These are phyloP conservation scores for Sitobion miscanthi DNA, from an alignment of 1,140 invertebrate species.

Conservation along the genomic window DNA sequence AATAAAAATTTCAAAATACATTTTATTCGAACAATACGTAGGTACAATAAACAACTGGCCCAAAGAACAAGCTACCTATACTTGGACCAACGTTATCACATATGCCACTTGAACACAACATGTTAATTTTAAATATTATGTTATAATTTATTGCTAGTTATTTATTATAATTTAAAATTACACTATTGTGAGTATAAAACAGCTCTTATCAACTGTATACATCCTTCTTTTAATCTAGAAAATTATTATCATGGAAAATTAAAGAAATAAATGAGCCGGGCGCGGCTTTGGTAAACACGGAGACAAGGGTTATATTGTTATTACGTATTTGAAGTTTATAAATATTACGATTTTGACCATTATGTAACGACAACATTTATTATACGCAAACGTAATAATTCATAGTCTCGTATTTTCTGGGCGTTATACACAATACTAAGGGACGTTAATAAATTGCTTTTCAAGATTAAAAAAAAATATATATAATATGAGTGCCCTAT, in stretches of 20 bases:
- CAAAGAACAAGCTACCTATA: neutral
- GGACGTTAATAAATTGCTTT: slow-evolving; percentile 51
- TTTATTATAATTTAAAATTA: neutral
- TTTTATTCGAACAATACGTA: neutral
- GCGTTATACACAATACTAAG: slow-evolving; percentile 37
- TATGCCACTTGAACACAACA: neutral
- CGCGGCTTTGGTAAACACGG: neutral
- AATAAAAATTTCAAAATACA: neutral
- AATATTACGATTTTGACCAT: slow-evolving; percentile 37
- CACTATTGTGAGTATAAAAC: neutral
- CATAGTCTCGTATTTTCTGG: slow-evolving; percentile 24
- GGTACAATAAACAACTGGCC: neutral
- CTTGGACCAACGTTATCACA: neutral
- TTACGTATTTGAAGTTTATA: slow-evolving; percentile 36
- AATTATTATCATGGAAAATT: neutral
- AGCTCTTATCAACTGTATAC: neutral
- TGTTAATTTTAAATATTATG: neutral
- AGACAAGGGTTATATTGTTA: slow-evolving; percentile 38
- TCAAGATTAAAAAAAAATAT: slow-evolving; percentile 45
- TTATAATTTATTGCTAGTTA: neutral
- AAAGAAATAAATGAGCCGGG: neutral
- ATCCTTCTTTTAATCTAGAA: neutral
- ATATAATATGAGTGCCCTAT: too few species aligned
- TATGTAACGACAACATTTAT: slow-evolving; percentile 49
- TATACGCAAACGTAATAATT: slow-evolving; percentile 42